These are phyloP conservation scores for Drosophila anceps DNA, from an alignment of 2,888 invertebrate genomes.

Conservation along the genomic window DNA sequence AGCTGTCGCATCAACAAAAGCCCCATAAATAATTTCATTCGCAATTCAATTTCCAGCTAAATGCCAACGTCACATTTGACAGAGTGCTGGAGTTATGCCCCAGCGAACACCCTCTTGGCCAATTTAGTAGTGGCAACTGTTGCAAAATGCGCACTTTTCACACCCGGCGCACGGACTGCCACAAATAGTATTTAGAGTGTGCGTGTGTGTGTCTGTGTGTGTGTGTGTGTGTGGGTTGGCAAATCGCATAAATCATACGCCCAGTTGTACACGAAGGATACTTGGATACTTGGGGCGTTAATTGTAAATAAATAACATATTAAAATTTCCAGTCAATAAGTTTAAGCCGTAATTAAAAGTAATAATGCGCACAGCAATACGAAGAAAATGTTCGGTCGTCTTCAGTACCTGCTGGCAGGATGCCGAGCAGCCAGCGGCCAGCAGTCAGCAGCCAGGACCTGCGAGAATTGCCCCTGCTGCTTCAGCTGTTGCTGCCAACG, in stretches of 20 bases:
- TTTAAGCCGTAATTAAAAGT: constrained; percentile 80
- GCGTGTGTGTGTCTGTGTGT: constrained; percentile 14
- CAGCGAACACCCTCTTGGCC: constrained; percentile 17
- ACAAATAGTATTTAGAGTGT: constrained; percentile 49
- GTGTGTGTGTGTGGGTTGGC: constrained; percentile 37
- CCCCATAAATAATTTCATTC: constrained; percentile 71
- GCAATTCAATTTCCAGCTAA: constrained; percentile 71
- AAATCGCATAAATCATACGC: constrained; percentile 78
- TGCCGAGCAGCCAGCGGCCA: constrained; percentile 38
- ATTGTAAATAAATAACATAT: constrained; percentile 82
- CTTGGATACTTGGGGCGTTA: constrained; percentile 63
- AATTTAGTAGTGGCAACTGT: constrained; percentile 70
- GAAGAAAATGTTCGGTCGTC: constrained; percentile 33
- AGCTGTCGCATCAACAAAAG: constrained; percentile 74
- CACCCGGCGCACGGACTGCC: constrained; percentile 7
- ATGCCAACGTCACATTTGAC: constrained; percentile 58
- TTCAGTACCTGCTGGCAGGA: constrained; percentile 64
- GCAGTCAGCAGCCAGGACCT: constrained; percentile 11
- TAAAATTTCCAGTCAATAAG: constrained; percentile 81
- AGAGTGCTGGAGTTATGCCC: constrained; percentile 24
- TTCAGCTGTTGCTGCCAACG: constrained; percentile 51
- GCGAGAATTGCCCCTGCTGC: constrained; percentile 26
- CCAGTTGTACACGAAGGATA: constrained; percentile 68
- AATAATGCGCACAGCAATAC: constrained; percentile 66
- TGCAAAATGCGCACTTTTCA: constrained; percentile 58